Base-by-base conservation (phyloP, 2,797 vertebrate genomes). In the Sardinella longiceps region DNA sequence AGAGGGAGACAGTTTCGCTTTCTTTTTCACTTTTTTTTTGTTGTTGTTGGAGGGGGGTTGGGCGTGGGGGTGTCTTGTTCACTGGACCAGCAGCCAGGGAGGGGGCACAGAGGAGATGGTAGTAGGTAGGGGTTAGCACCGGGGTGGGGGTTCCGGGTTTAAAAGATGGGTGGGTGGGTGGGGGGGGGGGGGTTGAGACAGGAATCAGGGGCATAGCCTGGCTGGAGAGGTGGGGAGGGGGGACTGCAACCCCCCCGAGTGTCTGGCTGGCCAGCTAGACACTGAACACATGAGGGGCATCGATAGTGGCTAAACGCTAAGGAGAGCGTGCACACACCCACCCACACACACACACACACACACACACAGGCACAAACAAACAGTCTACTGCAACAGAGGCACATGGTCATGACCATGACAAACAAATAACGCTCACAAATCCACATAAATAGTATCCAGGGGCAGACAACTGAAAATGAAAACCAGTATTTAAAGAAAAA, bases 1-100 rank as follows among this genome's bases (percentile, higher is more conserved):
- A 88, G 89, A 50, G 89, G 91, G 91, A 92, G 81, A 82, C 77
- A 58, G 85, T 86, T 46, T 81, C 51, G 58, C 30, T 63, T 81
- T 53, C 6, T 23, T 80, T 48, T 45, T 45, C 43, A 45, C 43
- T 45, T 45, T 83, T 10, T 83, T 70, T 83, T 89, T 90, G 91
- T 92, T 90, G 91, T 92, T 84, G 84, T 86, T 88, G 82, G 46
- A 50, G 63, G 66, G 51, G 23, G 37, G n/a, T 30, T 30, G 10
- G 48, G 81, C 20, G 20, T 37, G 90, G n/a, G 85, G 82, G 84
- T 87, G 86, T 81, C 77, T 88, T 86, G 87, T 90, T 33, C 43
- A 25, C 56, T 60, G 56, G 56, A 60, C 56, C 56, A 60, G 56
- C 56, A 60, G 56, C 3, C 6, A 9, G 23, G 56, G 56, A 60